A percentile compares a stretch with the other conserved stretches of the same genome.
phyloP scores from a whole-genome alignment of 2,797 vertebrate genomes.

The Acanthornis magna region DNA sequence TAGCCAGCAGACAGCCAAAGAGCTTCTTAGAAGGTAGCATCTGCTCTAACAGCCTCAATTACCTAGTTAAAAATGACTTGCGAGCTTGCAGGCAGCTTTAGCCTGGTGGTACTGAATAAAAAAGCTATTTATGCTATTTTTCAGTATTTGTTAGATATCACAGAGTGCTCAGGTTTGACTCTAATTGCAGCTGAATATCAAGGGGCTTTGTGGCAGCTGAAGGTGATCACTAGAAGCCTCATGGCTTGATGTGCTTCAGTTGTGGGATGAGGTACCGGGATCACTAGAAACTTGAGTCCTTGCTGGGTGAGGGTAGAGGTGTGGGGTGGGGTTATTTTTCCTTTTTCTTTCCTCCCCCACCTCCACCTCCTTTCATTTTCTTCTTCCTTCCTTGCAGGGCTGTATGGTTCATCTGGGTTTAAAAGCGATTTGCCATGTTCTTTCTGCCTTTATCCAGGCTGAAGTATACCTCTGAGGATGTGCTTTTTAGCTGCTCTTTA shows the following conservation, averaged over 20 bases:
- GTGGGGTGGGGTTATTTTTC: not conserved
- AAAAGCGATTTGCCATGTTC: not conserved
- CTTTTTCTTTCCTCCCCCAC: not conserved
- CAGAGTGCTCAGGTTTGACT: not conserved
- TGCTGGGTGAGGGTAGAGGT: not conserved
- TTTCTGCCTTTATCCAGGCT: not conserved
- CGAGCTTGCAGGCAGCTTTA: not conserved
- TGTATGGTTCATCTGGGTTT: not conserved
- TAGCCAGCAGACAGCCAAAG: not conserved
- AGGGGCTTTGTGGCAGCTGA: not conserved
- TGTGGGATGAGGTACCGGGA: not conserved
- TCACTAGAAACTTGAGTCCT: not conserved
- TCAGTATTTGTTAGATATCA: not conserved
- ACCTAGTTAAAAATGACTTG: not conserved
- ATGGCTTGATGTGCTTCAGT: not conserved
- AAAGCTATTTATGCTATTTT: not conserved
- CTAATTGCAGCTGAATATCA: not conserved
- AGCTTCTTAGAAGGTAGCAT: not conserved
- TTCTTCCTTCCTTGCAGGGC: not conserved
- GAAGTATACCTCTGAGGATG: not conserved
- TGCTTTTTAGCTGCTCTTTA: constrained; percentile 4
- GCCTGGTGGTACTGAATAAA: not conserved
- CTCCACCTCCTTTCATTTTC: not conserved
- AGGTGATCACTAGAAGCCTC: not conserved
- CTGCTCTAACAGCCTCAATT: not conserved